phyloP scores from a whole-genome alignment of 2,113 vertebrate species.

The Callospermophilus lateralis region DNA sequence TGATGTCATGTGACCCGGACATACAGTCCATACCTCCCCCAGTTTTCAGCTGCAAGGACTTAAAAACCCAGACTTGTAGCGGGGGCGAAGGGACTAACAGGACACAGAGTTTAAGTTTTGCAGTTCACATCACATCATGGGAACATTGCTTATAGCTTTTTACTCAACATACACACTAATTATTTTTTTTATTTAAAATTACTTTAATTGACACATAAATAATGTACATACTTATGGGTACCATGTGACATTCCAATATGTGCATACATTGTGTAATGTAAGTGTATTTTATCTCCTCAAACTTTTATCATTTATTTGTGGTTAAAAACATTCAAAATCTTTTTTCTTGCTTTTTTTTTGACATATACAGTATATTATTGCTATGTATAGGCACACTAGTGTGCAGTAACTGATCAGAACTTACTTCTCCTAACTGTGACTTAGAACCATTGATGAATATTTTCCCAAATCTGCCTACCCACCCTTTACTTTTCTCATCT shows the following conservation, averaged over 20 bases:
- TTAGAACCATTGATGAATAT: neutral
- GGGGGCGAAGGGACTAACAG: too few relatives aligned
- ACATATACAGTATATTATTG: too few relatives aligned
- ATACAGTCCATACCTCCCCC: too few relatives aligned
- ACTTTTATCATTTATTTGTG: neutral
- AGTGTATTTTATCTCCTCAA: neutral
- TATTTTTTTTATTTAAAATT: neutral
- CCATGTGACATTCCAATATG: neutral
- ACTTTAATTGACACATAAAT: neutral
- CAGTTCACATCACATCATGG: too few relatives aligned
- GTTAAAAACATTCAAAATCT: neutral
- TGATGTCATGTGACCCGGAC: too few relatives aligned
- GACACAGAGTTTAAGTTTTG: too few relatives aligned
- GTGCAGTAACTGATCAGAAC: too few relatives aligned
- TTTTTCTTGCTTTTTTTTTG: neutral
- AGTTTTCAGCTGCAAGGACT: too few relatives aligned
- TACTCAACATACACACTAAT: too few relatives aligned
- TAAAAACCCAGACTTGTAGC: too few relatives aligned
- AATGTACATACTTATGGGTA: neutral
- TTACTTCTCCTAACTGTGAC: neutral
- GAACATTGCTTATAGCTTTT: too few relatives aligned
- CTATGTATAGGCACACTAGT: neutral
- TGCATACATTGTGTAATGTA: neutral
- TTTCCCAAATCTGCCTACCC: neutral
- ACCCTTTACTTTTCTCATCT: neutral